Conservation (phyloP, 1,140 invertebrate genomes). For the Platyscapa corneri region DNA sequence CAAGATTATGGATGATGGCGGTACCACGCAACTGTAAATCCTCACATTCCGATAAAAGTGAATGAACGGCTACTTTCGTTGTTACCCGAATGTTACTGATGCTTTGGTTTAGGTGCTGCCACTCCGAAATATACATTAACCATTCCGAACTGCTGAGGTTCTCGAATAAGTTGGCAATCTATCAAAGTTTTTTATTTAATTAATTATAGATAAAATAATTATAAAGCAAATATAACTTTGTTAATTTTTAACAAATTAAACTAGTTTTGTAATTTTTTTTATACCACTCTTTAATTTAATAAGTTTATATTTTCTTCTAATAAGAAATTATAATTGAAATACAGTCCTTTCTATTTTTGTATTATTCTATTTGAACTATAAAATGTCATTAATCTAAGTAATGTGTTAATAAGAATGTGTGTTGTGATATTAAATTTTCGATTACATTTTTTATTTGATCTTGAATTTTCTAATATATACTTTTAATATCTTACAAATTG, state of each 20-base stretch:
- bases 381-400: no score
- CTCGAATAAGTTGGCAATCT: constrained; percentile 94
- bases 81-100: constrained; percentile 93
- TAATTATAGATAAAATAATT: background rate
- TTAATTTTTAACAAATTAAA: no score
- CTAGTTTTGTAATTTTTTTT: no score
- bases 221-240: background rate
- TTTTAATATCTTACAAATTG: constrained; percentile 82
- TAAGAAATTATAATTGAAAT: no score
- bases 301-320: no score
- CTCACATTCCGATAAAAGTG: constrained; percentile 83
- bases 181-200: constrained; percentile 10
- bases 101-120: constrained; percentile 82
- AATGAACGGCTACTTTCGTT: constrained; percentile 92
- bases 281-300: no score
- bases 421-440: no score
- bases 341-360: no score
- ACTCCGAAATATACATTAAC: constrained; percentile 94
- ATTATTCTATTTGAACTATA: no score
- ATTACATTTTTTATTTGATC: no score
- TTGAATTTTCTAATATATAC: background rate
- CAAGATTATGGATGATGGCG: constrained; percentile 92
- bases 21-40: constrained; percentile 86
- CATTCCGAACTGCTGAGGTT: constrained; percentile 92
- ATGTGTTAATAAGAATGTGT: no score